Percentiles rank a stretch among this genome's conserved stretches.
Conservation (phyloP, 2,797 vertebrate genomes). For the Chaunax sp. region DNA sequence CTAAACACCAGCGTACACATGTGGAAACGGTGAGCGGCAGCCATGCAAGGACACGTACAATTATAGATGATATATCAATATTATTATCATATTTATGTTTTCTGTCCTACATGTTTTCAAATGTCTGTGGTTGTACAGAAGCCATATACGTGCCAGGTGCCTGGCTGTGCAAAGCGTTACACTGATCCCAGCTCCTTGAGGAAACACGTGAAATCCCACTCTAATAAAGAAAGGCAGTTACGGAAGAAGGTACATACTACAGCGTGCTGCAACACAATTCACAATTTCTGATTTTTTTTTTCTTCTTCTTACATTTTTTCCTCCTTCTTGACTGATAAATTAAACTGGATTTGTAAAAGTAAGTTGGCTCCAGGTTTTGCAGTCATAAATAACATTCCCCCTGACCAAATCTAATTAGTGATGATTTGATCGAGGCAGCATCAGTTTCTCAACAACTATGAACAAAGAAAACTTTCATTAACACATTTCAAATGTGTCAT, state of each 20-base stretch:
- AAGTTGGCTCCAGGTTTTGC: neutral
- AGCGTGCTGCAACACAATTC: neutral
- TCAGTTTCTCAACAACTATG: constrained; percentile 3
- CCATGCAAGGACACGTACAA: neutral
- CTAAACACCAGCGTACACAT: constrained; percentile 98
- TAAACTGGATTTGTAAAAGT: neutral
- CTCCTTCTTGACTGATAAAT: neutral
- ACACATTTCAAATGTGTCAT: constrained; percentile 11
- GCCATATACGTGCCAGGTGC: constrained; percentile 97
- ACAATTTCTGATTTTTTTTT: too few relatives aligned
- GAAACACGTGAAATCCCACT: constrained; percentile 97
- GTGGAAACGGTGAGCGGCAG: constrained; percentile 92
- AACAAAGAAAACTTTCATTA: constrained; percentile 9
- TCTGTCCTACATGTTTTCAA: constrained; percentile 4
- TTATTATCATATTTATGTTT: neutral
- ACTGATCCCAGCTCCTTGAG: constrained; percentile 98
- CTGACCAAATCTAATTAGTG: constrained; percentile 5
- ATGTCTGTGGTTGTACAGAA: constrained; percentile 84
- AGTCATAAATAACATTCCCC: neutral
- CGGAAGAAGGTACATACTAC: constrained; percentile 92
- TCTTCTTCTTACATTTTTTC: neutral
- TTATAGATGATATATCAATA: constrained; percentile 13
- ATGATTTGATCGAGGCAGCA: neutral
- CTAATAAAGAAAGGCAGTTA: constrained; percentile 91
- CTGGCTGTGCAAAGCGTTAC: constrained; percentile 95